Evolutionary conservation across 30 jellyfish, hydroid and myxozoan species (phyloP).

Genomic region (Phacellophora camtschatica): DNA sequence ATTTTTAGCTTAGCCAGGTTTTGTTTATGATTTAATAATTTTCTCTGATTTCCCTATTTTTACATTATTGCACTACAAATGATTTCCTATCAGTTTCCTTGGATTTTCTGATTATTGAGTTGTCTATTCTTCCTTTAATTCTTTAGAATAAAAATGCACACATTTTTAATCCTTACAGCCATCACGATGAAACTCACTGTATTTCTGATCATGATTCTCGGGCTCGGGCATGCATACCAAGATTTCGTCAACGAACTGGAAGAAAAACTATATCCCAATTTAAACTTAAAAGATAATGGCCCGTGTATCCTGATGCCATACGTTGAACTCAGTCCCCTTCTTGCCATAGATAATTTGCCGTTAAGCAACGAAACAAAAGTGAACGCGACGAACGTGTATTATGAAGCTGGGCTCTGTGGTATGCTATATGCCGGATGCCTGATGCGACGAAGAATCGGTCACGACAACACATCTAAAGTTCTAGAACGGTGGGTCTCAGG

Average conservation of each 20-base stretch:
- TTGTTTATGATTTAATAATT: no score
- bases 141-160: no score
- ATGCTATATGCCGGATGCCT: constrained; percentile 28
- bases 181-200: neutral
- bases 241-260: neutral
- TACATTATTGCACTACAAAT: no score
- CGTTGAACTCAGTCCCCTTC: constrained; percentile 39
- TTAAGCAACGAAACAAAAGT: neutral
- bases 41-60: no score
- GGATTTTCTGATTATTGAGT: no score
- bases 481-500: constrained; percentile 48
- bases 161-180: no score
- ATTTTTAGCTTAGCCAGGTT: no score
- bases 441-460: neutral
- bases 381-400: neutral
- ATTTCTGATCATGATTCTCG: no score
- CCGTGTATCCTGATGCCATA: constrained; percentile 40
- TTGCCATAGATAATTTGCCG: neutral
- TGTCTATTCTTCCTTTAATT: no score
- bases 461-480: neutral
- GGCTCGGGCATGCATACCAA: no score
- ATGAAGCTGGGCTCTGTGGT: constrained; percentile 24
- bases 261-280: neutral
- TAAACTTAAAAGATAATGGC: neutral
- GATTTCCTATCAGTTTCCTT: no score